Base-by-base conservation (phyloP, 2,888 invertebrate species). In the Leptodirus hochenwartii region DNA sequence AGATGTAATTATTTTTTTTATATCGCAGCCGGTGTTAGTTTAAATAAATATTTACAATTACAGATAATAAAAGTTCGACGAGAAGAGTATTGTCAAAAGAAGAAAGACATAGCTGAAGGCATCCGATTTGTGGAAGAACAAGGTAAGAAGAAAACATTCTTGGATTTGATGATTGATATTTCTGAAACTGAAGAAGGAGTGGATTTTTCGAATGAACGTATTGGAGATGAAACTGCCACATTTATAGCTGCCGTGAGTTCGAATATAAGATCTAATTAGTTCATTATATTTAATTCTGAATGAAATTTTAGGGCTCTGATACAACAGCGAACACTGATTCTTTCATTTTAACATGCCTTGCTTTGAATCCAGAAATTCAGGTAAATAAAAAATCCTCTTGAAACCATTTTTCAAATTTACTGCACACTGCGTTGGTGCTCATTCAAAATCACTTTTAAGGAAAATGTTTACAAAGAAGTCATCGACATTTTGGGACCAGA, bases 161-260 rank as follows among this genome's bases (percentile, higher is more conserved):
- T 62, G 51, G 52, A 50, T 34, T 42, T 61, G 5, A 41, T 67
- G 8, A 61, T 67, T 37, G 47, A 54, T 10, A 40, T 60, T 5
- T 61, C 64, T 17, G 59, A 55, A 16, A 61, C 59, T 9, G 57
- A 49, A 2, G 62, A 60, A 13, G n/a, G n/a, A n/a, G n/a, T n/a
- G n/a, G n/a, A n/a, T n/a, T 64, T 62, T 29, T 61, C 54, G 0
- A 52, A 66, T 34, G 39, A 51, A 17, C 63, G 66, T 38, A 38
- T 68, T 4, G 50, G 64, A 30, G 66, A 68, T 41, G 68, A 69
- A 47, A 54, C 65, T 1, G 45, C 65, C 23, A 64, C 65, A 0
- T 48, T 69, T 29, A 54, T 59, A 30, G 44, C 65, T 12, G 68
- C 66, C 15, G 67, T 64, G n/a, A 61, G 20, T 20, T 20, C n/a